Evolutionary conservation across 2,113 vertebrate species (phyloP), one percentile per base, ranked within the genome.

Genomic region (Phoxinus phoxinus): DNA sequence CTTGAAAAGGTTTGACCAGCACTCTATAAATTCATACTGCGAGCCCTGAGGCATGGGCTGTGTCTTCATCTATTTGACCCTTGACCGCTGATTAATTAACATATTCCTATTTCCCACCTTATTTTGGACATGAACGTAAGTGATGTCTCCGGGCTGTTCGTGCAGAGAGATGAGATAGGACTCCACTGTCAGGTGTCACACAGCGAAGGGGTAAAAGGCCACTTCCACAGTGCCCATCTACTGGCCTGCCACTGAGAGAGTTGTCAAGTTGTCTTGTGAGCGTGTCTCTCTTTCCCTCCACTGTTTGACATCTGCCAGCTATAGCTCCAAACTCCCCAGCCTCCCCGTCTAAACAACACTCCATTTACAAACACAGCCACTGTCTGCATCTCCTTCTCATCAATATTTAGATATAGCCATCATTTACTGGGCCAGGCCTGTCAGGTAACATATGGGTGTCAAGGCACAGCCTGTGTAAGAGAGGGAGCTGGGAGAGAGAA

Each of bases 401-500:
- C 96, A 96, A 96, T 96, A 96, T 98, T 98, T 98, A 97, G 96
- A 98, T 97, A 96, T 96, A 97, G 96, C 96, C 96, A 97, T 99
- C 96, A 97, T 94, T 97, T 97, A 97, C 95, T 95, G 94, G 92
- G 95, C 93, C 93, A 94, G 93, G 94, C 65, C 95, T 96, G 97
- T 96, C 96, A 95, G 95, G 93, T 94, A 92, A 95, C 95, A 96
- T 95, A 96, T 96, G 96, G 96, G 95, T 82, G 72, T 87, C 84
- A 83, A 72, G 61, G 46, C 78, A 80, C 61, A 80, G 67, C 32
- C 44, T 85, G 84, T 85, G 73, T 37, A 72, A 79, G 87, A 88
- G 81, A 65, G 51, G 44, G 80, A 88, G 81, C 74, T 72, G 58
- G 89, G 63, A 71, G 9, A 72, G 58, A 78, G 80, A 82, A 44